Conservation (phyloP, 23 tunicate species). For the Trididemnum clinides region DNA sequence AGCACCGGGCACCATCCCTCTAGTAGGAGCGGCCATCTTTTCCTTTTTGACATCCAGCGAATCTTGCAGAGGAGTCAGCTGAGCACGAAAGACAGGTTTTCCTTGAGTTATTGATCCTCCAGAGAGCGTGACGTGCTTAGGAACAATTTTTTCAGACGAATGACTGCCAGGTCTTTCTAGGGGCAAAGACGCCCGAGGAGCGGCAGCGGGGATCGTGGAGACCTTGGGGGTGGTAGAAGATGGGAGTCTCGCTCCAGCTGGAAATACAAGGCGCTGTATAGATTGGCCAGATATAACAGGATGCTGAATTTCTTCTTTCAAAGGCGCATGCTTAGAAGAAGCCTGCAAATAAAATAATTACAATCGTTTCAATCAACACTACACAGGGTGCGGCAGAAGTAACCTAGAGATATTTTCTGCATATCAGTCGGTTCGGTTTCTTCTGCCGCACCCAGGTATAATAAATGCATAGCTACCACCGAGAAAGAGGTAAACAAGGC, state of each 20-base stretch:
- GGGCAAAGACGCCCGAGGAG: background rate
- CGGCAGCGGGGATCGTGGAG: background rate
- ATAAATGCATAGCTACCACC: too few species aligned
- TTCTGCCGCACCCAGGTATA: too few species aligned
- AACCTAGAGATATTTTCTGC: too few species aligned
- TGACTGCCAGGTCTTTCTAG: background rate
- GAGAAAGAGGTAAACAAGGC: too few species aligned
- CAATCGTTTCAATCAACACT: background rate
- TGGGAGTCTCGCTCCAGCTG: too few species aligned
- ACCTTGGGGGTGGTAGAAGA: background rate
- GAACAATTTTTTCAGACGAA: background rate
- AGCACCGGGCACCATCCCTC: background rate
- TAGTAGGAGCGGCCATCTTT: background rate
- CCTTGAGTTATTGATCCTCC: constrained; percentile 35
- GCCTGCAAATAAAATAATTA: background rate
- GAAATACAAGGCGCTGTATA: too few species aligned
- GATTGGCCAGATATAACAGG: too few species aligned
- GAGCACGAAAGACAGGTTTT: constrained; percentile 26
- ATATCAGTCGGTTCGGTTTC: too few species aligned
- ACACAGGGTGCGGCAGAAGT: too few species aligned
- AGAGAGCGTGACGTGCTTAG: background rate
- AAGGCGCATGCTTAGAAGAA: background rate
- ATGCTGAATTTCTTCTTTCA: background rate
- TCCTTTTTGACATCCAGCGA: background rate
- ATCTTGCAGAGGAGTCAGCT: background rate